Base-by-base conservation (phyloP, 2,888 invertebrate genomes). In the Meteorus cinctellus region DNA sequence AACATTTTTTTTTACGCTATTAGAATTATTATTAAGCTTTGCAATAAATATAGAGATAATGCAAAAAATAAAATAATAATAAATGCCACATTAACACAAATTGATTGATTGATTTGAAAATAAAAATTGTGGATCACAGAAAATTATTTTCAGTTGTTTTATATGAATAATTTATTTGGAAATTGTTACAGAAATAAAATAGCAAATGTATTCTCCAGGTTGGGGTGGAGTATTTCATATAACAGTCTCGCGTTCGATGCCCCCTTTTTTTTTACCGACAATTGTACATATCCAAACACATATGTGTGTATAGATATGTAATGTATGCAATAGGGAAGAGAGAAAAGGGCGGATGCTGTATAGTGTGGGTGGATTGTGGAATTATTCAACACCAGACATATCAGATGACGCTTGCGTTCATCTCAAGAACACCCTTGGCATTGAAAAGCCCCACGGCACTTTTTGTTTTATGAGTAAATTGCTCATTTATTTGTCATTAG, bases 301-400 rank as follows among this genome's bases (percentile, higher is more conserved):
- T 41, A 12, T 41, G 27, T 14, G 27, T n/a, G 12, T 41, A 19
- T 34, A 24, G 36, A 48, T 31, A 72, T 31, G 19, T 12, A 19
- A 41, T 59, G 63, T 29, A 31, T 41, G 16, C 14, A 51, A 14
- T 48, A 73, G 72, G 71, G 72, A 59, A 60, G 72, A 71, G 72
- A 71, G 75, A 69, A 77, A 75, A 78, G 76, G 78, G 76, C 74
- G 79, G 76, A 74, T 76, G 75, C 76, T 72, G 75, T 59, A 48
- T n/a, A 31, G 29, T 72, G 19, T 36, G 67, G 62, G 48, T 51
- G 36, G n/a, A 19, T 67, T 24, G 75, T 70, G 62, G 69, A 76
- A 74, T 76, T 78, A 59, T 65, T 76, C 48, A 71, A 77, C 75
- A 74, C 55, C 19, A 34, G 63, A 41, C 72, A n/a, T 36, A 66